Conservation (phyloP, 2,797 vertebrate species). For the Heliangelus exortis region DNA sequence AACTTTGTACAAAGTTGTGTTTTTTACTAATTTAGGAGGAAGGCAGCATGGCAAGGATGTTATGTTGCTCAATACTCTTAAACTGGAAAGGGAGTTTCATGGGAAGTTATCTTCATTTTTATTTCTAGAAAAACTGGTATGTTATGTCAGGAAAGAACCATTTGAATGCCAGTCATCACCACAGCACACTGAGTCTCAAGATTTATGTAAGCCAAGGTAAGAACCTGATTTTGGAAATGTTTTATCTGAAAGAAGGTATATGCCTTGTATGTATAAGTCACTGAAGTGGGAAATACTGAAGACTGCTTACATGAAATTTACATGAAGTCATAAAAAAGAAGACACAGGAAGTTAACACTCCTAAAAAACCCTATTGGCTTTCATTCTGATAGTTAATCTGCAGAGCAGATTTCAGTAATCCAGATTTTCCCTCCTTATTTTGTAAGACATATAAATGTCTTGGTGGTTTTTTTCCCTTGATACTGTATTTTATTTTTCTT, state of each 20-base stretch:
- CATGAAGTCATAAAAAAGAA: background rate
- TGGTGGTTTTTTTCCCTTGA: background rate
- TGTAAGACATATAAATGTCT: background rate
- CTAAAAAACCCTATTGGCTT: background rate
- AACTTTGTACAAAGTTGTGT: background rate
- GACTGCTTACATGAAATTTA: background rate
- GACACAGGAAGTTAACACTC: background rate
- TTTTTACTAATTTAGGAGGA: background rate
- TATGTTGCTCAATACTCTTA: background rate
- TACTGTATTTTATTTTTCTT: background rate
- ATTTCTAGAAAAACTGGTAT: background rate
- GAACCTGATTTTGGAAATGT: background rate
- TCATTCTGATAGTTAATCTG: background rate
- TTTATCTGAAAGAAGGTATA: background rate
- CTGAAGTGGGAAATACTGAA: background rate
- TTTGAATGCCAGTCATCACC: background rate
- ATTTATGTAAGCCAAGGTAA: background rate
- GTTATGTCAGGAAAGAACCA: background rate
- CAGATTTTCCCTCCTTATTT: background rate
- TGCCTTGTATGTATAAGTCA: accelerated
- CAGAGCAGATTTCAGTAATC: background rate
- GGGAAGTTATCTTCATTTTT: background rate
- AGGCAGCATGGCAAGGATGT: background rate
- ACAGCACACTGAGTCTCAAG: background rate
- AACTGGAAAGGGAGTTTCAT: background rate